Evolutionary conservation across 2,797 vertebrate species (phyloP), one percentile per base, ranked within the genome.

Genomic region (Podarcis lilfordi): DNA sequence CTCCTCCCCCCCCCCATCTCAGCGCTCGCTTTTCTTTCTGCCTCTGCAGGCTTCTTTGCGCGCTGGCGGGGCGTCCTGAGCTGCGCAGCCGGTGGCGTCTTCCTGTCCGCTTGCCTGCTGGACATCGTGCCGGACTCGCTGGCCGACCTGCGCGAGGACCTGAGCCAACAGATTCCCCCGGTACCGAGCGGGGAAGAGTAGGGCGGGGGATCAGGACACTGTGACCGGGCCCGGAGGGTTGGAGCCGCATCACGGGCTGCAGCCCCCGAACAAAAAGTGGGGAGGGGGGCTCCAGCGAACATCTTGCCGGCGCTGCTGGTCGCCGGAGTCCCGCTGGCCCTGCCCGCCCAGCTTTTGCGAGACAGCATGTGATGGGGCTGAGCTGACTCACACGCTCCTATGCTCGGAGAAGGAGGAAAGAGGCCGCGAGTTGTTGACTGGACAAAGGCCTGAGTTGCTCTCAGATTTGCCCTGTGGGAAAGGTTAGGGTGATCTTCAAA

Each of bases 41-140:
- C 35, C 64, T 23, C 32, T 1, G 75, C 86, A 98, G 98, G 96
- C 61, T 86, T 69, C 43, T 55, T 79, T 17, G 96, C 97, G n/a
- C 94, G 89, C 4, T 94, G 97, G n/a, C 91, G 97, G 91, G 98
- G 97, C 93, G 92, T 98, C 37, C 97, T 98, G 92, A 98, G 97
- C 96, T 98, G 97, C 89, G 97, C 98, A 80, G 98, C 98, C 0
- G 98, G 98, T 0, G 98, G 98, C 0, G 98, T 98, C 80, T 98
- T 98, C 92, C 95, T 98, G 89, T 96, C 97, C 15, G 97, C 98
- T 71, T 98, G 98, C 96, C 93, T 98, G 27, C 95, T 98, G 66
- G 98, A 98, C 96, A 97, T 98, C 86, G 96, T 98, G 89, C 98
- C 98, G 29, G 98, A 98, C 93, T 98, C 98, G 88, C 94, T 98